Evolutionary conservation across 2,797 vertebrate genomes (phyloP).

Genomic region (Momotus momota): DNA sequence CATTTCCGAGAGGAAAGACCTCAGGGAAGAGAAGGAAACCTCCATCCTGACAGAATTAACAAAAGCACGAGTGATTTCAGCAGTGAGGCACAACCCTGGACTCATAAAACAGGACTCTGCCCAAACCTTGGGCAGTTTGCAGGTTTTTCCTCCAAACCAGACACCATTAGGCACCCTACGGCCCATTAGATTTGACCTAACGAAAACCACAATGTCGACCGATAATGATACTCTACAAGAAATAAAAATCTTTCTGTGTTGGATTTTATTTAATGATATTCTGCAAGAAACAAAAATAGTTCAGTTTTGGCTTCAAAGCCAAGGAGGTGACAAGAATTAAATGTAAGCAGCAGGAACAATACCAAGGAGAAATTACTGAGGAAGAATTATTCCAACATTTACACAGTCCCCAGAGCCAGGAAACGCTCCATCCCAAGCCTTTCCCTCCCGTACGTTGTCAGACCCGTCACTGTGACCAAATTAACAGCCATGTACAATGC

Average conservation of each 20-base stretch:
- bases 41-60: neutral
- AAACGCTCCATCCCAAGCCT: rapidly evolving
- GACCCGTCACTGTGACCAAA: neutral
- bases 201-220: neutral
- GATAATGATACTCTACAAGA: neutral
- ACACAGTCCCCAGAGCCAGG: neutral
- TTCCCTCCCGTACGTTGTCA: neutral
- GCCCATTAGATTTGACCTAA: neutral
- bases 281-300: neutral
- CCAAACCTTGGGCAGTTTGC: neutral
- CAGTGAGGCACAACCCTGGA: neutral
- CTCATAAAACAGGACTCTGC: neutral
- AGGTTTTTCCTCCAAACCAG: neutral
- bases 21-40: neutral
- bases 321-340: neutral
- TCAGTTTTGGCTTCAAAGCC: neutral
- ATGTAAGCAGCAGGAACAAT: neutral
- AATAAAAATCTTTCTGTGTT: neutral
- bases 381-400: neutral
- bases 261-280: neutral
- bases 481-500: neutral
- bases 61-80: neutral
- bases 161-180: neutral
- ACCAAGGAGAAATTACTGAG: neutral
- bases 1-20: neutral